Evolutionary conservation across 2,113 vertebrate genomes (phyloP), one percentile per base, ranked within the genome.

Genomic region (Brachirus orientalis): DNA sequence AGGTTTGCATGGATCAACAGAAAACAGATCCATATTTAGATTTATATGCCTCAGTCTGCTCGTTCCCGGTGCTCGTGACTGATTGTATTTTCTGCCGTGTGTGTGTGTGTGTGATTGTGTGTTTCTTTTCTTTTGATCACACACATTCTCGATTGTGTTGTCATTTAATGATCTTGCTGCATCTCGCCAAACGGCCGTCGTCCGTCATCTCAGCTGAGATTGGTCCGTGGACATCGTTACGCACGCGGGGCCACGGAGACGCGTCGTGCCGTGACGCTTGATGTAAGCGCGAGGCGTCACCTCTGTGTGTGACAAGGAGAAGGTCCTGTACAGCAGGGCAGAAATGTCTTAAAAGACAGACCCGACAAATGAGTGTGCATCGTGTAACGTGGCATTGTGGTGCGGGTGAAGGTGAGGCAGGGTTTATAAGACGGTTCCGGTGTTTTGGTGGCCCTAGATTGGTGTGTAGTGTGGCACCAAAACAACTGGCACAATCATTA

Each of bases 121-220:
- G n/a, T n/a, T n/a, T n/a, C n/a, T n/a, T n/a, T n/a, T n/a, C n/a
- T 3, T 4, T 22, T 45, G 3, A 20, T 8, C 1, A 11, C 38
- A 17, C 7, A 12, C 3, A 12, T 0, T 35, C 5, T 4, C 45
- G 11, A 35, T 37, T 8, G 8, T 16, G 20, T 69, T 67, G 58
- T 7, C 58, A 69, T 48, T 37, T 58, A 6, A 38, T 73, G 59
- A 38, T 81, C 69, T 73, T 35, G 65, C 72, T 5, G 40, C 71
- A 89, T 86, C 84, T 59, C 65, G 77, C 36, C 35, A 63, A 68
- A 83, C 82, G 67, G 66, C 53, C 64, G 79, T 83, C 75, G 83
- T 79, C 66, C 69, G 69, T 85, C 78, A 72, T 75, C 73, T 55
- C 82, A 85, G 80, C 86, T 77, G 59, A 84, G 87, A 91, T 91